These are phyloP conservation scores for Rhysida immarginata DNA, from an alignment of 1,140 invertebrate genomes.

Conservation along the genomic window DNA sequence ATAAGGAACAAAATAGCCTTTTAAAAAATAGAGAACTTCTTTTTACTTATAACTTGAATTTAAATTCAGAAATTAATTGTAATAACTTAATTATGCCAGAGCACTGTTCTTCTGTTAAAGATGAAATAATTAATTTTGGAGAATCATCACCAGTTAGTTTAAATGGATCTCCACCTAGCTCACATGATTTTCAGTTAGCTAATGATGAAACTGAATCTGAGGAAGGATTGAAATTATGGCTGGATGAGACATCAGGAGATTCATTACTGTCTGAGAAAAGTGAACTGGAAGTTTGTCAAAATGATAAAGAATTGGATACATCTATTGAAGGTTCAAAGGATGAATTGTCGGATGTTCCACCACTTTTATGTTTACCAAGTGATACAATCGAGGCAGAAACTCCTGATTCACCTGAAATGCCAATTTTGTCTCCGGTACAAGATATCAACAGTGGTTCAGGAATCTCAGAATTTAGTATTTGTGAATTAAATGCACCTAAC, in stretches of 20 bases:
- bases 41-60: neutral
- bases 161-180: neutral
- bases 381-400: neutral
- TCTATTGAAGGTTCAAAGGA: neutral
- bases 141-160: neutral
- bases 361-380: neutral
- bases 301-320: neutral
- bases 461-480: neutral
- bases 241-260: neutral
- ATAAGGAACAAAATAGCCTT: neutral
- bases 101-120: neutral
- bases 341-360: neutral
- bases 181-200: neutral
- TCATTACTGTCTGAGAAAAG: no score
- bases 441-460: neutral
- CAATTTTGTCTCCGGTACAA: neutral
- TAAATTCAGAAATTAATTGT: neutral
- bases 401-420: constrained; percentile 2
- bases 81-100: neutral
- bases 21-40: neutral
- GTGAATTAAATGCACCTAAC: no score
- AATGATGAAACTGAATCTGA: constrained; percentile 1
- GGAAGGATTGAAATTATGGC: constrained; percentile 4
- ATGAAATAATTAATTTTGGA: neutral
- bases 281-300: neutral